A percentile compares a stretch with the other conserved stretches of the same genome.
Evolutionary conservation across 53 echinoderm and acorn worm genomes (phyloP).

Genomic region (Stichopus horrens): DNA sequence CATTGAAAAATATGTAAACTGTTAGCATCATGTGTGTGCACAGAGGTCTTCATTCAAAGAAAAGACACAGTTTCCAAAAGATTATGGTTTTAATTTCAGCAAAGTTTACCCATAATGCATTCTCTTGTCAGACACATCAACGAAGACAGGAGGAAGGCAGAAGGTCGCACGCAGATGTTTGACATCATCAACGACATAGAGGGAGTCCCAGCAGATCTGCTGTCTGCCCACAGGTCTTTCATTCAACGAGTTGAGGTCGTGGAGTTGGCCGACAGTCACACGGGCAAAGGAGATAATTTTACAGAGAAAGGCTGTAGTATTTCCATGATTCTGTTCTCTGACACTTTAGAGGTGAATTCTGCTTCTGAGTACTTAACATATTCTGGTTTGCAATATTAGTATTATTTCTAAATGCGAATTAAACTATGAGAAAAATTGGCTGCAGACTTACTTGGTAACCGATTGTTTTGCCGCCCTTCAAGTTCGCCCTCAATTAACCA

Average conservation of each 20-base stretch:
- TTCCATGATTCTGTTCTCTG: slow-evolving; percentile 95
- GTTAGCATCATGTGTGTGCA: no score
- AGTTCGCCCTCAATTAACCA: no score
- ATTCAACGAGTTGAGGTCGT: slow-evolving; percentile 74
- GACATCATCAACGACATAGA: slow-evolving; percentile 97
- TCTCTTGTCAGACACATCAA: slow-evolving; percentile 76
- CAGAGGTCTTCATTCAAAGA: no score
- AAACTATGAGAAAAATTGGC: no score
- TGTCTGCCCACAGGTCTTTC: slow-evolving; percentile 90
- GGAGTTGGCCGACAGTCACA: slow-evolving; percentile 76
- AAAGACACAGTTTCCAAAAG: no score
- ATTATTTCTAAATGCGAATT: no score
- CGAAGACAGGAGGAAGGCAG: slow-evolving; percentile 93
- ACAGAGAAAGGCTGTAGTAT: slow-evolving; percentile 84
- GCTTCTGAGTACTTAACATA: not conserved
- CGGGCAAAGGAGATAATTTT: slow-evolving; percentile 87
- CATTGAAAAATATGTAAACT: no score
- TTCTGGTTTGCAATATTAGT: no score
- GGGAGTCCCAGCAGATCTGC: slow-evolving; percentile 88
- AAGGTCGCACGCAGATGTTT: slow-evolving; percentile 97
- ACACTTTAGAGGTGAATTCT: slow-evolving; percentile 76
- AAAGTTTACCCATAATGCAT: not conserved
- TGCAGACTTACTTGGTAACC: no score
- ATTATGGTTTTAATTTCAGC: no score
- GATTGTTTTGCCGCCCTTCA: no score